Evolutionary conservation across 2,113 vertebrate species (phyloP).

Genomic region (Rhinoderma darwinii): DNA sequence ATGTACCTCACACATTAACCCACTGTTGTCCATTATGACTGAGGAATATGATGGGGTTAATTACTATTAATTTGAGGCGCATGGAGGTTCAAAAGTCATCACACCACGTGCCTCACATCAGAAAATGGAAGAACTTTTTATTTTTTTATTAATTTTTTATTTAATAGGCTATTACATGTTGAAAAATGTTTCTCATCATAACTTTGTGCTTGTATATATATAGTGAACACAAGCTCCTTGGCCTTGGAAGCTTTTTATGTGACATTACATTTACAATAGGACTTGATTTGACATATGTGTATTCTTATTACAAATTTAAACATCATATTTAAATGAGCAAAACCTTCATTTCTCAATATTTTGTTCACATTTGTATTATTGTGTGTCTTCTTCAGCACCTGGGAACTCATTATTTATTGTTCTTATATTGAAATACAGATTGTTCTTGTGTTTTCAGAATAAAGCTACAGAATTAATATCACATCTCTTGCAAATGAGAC

Average conservation of each 20-base stretch:
- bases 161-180: no score
- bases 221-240: neutral
- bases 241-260: neutral
- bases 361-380: neutral
- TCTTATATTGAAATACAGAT: neutral
- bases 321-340: neutral
- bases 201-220: neutral
- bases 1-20: no score
- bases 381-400: neutral
- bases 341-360: neutral
- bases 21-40: no score
- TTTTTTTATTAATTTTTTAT: no score
- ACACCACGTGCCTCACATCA: no score
- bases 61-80: no score
- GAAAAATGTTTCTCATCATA: neutral
- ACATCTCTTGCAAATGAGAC: slow-evolving; percentile 22
- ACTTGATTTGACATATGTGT: neutral
- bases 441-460: slow-evolving; percentile 4
- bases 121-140: no score
- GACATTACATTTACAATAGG: neutral
- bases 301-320: neutral
- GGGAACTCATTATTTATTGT: slow-evolving; percentile 20
- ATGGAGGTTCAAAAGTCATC: no score
- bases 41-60: no score
- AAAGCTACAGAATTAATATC: slow-evolving; percentile 11